These are phyloP conservation scores for Ceratina calcarata DNA, from an alignment of 1,140 invertebrate genomes.

Conservation along the genomic window DNA sequence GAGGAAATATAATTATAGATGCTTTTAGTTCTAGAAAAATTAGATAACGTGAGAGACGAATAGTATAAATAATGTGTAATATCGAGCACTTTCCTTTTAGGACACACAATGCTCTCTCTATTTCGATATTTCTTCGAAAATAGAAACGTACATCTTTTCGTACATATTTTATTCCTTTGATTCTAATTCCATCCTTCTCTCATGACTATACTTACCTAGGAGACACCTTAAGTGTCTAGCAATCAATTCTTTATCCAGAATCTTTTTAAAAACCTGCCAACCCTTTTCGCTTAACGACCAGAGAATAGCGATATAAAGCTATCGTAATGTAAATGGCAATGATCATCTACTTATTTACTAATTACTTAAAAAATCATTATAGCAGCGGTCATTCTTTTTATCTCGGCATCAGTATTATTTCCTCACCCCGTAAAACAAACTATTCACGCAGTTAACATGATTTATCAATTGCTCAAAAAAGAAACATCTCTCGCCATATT, in stretches of 20 bases:
- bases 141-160: background rate
- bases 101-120: background rate
- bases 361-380: background rate
- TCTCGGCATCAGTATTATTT: background rate
- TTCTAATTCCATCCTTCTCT: background rate
- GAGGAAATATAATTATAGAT: background rate
- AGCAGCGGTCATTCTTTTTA: background rate
- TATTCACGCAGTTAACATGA: background rate
- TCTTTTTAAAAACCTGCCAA: background rate
- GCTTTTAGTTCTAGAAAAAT: background rate
- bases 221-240: background rate
- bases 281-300: background rate
- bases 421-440: background rate
- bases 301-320: too few relatives aligned
- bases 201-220: too few relatives aligned
- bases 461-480: background rate
- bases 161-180: background rate
- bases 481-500: background rate
- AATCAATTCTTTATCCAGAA: background rate
- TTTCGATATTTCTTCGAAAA: background rate
- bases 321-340: background rate
- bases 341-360: too few relatives aligned
- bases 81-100: background rate
- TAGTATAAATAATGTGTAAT: background rate
- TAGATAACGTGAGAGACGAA: background rate